Conservation (phyloP, 2,888 invertebrate species). For the Lasioglossum oenotherae region DNA sequence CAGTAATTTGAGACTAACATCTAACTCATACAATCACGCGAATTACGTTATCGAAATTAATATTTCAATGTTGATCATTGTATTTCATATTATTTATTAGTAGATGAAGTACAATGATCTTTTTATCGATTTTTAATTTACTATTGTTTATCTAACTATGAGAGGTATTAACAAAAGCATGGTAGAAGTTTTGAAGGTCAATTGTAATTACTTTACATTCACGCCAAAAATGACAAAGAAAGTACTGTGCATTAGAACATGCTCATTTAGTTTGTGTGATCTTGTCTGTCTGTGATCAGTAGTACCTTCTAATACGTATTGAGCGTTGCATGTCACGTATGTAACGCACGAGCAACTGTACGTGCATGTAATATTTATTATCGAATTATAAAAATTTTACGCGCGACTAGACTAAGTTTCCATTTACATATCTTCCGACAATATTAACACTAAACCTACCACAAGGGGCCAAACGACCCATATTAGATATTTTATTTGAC, state of each 20-base stretch:
- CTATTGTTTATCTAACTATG: neutral
- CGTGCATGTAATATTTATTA: slow-evolving; percentile 16
- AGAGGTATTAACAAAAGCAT: slow-evolving; percentile 23
- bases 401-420: neutral
- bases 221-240: slow-evolving; percentile 25
- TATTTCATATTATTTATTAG: neutral
- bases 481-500: too few relatives aligned
- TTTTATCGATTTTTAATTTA: neutral
- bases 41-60: neutral
- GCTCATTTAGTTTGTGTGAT: slow-evolving; percentile 16
- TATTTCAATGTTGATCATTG: neutral
- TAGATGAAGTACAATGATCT: neutral
- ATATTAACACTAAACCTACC: neutral
- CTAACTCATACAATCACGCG: neutral
- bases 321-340: slow-evolving; percentile 1
- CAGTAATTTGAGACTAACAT: neutral
- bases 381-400: neutral
- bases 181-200: slow-evolving; percentile 23
- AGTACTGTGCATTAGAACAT: slow-evolving; percentile 10
- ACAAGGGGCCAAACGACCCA: too few relatives aligned
- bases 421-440: neutral
- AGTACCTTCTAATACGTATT: slow-evolving; percentile 12
- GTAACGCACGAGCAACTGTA: neutral
- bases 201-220: slow-evolving; percentile 13
- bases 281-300: slow-evolving; percentile 2